Evolutionary conservation across 2,888 invertebrate species (phyloP), one percentile per base, ranked within the genome.

Genomic region (Xestia ashworthii): DNA sequence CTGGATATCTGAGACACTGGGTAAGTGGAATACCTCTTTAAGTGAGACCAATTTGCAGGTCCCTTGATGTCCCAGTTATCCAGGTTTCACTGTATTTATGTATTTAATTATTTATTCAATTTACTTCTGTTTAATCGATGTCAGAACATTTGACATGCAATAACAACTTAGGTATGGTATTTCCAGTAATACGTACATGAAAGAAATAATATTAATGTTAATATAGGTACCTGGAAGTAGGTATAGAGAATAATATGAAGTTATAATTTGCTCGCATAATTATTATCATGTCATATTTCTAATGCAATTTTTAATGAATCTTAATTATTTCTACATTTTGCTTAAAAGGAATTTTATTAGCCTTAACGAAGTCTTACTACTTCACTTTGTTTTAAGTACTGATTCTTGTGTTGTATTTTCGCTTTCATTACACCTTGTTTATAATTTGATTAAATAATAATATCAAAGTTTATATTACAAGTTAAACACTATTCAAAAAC

Each of bases 201-300:
- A 71, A 74, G 25, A 83, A 58, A 50, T 74, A 64, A 66, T 67
- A 78, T 60, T 71, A 74, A 80, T 81, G 60, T 55, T 50, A 71
- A 76, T 85, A 66, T 74, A n/a, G n/a, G n/a, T n/a, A 85, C 75
- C 78, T 78, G 78, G 78, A 85, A 83, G 64, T n/a, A n/a, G n/a
- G n/a, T 67, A 25, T 50, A n/a, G 22, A 66, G 19, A 67, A 71
- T 68, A 79, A 77, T 74, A 74, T 46, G 5, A 46, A 53, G 46
- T 64, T 72, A 41, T 80, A 72, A 72, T 80, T n/a, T 71, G 50
- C 16, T 46, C 41, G 66, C 22, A 79, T 64, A 53, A 53, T 70
- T 62, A 78, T 76, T 83, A 78, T 62, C 41, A 60, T 60, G 55
- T 72, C 38, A 60, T 80, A 76, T 67, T 75, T 50, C 11, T 32